Evolutionary conservation across 2,797 vertebrate species (phyloP).

Genomic region (Hirundo rustica): DNA sequence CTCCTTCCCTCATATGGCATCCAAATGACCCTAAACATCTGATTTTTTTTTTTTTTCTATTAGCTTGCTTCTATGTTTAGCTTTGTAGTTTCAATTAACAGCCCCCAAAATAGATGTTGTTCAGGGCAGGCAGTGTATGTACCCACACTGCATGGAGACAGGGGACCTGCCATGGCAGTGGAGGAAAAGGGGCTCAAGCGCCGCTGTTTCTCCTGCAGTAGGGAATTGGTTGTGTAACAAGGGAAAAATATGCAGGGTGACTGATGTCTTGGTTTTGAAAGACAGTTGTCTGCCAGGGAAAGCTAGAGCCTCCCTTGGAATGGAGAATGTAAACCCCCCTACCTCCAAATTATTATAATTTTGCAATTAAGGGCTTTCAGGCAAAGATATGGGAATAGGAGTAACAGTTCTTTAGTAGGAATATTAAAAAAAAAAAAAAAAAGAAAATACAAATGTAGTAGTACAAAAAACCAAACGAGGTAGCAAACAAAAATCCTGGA

Average conservation of each 20-base stretch:
- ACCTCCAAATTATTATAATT: too few species aligned
- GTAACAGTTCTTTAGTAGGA: too few species aligned
- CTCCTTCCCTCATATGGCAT: background rate
- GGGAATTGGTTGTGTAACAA: background rate
- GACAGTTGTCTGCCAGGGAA: too few species aligned
- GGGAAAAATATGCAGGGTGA: background rate
- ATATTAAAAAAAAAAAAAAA: too few species aligned
- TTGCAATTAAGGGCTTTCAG: too few species aligned
- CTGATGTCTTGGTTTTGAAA: background rate
- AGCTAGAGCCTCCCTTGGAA: too few species aligned
- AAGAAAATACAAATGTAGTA: too few species aligned
- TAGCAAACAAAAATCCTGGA: too few species aligned
- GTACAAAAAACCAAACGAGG: too few species aligned
- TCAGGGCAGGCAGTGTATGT: background rate
- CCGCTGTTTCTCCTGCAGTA: background rate
- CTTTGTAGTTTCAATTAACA: background rate
- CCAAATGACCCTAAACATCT: background rate
- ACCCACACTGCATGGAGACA: background rate
- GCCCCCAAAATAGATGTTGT: background rate
- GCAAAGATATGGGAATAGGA: too few species aligned
- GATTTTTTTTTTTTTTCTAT: background rate
- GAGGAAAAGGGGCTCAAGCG: background rate
- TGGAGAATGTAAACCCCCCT: too few species aligned
- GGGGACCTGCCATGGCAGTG: background rate
- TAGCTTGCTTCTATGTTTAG: background rate